phyloP scores from a whole-genome alignment of 2,797 vertebrate genomes.

The Silurus aristotelis region DNA sequence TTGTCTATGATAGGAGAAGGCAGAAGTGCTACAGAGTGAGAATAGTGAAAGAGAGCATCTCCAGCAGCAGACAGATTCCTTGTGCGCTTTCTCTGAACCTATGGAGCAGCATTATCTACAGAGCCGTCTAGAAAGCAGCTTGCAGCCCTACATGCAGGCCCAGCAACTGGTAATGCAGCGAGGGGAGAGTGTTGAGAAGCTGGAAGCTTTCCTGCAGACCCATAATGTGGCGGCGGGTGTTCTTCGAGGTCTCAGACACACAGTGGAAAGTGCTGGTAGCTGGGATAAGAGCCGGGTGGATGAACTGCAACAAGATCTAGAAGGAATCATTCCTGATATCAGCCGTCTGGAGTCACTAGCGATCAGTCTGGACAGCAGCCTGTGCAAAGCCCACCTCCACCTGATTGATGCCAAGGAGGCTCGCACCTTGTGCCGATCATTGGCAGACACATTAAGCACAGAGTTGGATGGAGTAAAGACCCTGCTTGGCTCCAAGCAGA shows the following conservation, averaged over 20 bases:
- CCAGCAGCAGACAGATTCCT: conserved; percentile 74
- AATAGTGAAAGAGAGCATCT: conserved; percentile 71
- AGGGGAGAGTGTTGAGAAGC: conserved; percentile 76
- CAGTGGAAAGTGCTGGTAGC: conserved; percentile 83
- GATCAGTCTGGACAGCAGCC: conserved; percentile 78
- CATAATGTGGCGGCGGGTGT: conserved; percentile 67
- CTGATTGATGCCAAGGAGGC: conserved; percentile 74
- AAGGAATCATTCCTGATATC: conserved; percentile 75
- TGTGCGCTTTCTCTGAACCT: conserved; percentile 79
- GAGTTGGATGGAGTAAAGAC: conserved; percentile 86
- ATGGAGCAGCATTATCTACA: conserved; percentile 79
- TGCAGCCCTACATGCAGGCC: conserved; percentile 86
- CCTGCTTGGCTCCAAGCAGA: conserved; percentile 82
- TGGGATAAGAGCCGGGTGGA: conserved; percentile 86
- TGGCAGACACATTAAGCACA: conserved; percentile 78
- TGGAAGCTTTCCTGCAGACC: conserved; percentile 80
- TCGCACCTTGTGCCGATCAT: conserved; percentile 83
- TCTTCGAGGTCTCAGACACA: conserved; percentile 80
- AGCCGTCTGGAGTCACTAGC: conserved; percentile 81
- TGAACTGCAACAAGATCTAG: conserved; percentile 81
- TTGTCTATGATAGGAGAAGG: conserved; percentile 75
- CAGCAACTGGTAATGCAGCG: conserved; percentile 79
- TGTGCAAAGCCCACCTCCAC: conserved; percentile 89
- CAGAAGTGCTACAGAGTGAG: conserved; percentile 75
- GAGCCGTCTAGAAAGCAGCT: conserved; percentile 80